phyloP scores from a whole-genome alignment of 2,888 invertebrate genomes.

The Strigamia transsilvanica region DNA sequence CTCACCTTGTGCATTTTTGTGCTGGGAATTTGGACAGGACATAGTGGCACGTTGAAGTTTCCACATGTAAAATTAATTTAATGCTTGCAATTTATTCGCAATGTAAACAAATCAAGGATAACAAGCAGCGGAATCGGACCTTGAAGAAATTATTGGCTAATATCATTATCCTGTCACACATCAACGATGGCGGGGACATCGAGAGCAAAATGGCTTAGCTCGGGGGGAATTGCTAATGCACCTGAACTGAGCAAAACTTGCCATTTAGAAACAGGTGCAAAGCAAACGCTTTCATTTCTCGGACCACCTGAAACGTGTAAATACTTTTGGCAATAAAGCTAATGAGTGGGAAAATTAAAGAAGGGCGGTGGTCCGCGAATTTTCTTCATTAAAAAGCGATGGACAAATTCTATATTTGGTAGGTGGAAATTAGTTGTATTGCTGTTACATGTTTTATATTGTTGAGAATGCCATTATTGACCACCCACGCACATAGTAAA shows the following conservation, averaged over 20 bases:
- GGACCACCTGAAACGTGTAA: conserved; percentile 42
- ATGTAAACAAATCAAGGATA: conserved; percentile 48
- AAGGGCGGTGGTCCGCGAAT: conserved; percentile 20
- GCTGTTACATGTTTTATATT: background rate
- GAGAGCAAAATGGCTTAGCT: conserved; percentile 10
- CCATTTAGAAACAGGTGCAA: conserved; percentile 13
- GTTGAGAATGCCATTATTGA: background rate
- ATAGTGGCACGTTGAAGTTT: background rate
- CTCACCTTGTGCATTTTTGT: background rate
- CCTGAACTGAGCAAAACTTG: background rate
- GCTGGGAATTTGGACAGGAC: background rate
- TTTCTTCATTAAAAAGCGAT: conserved; percentile 26
- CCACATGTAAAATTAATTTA: conserved; percentile 23
- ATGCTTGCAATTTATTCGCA: conserved; percentile 13
- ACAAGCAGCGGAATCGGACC: conserved; percentile 27
- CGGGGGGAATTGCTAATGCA: conserved; percentile 18
- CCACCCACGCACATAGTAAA: conserved; percentile 46
- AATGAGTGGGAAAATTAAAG: conserved; percentile 43
- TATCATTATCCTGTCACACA: conserved; percentile 45
- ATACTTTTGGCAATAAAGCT: conserved; percentile 10
- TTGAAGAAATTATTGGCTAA: conserved; percentile 35
- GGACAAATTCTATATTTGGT: conserved; percentile 24
- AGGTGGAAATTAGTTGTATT: conserved; percentile 4
- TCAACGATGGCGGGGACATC: conserved; percentile 36
- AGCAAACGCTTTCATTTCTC: background rate